phyloP scores from a whole-genome alignment of 2,888 invertebrate species.

The Parochlus steinenii region DNA sequence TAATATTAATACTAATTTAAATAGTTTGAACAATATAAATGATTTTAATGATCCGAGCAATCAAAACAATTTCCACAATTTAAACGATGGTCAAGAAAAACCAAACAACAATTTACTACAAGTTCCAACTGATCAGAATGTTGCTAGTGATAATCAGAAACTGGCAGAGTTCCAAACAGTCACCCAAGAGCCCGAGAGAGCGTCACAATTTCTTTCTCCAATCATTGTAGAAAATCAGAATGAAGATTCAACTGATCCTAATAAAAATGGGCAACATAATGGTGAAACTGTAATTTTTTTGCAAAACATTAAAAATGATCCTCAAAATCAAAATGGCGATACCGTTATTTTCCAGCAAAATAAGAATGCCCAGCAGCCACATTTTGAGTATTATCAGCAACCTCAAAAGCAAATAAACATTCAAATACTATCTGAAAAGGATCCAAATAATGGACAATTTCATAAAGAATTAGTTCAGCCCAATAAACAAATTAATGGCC shows the following conservation, averaged over 20 bases:
- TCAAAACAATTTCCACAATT: constrained; percentile 24
- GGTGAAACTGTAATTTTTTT: no score
- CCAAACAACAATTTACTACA: constrained; percentile 19
- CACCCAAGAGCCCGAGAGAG: constrained; percentile 19
- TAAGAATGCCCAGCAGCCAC: neutral
- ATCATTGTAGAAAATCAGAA: constrained; percentile 30
- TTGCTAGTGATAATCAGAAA: constrained; percentile 19
- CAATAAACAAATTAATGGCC: neutral
- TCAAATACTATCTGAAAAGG: constrained; percentile 21
- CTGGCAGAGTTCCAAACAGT: constrained; percentile 20
- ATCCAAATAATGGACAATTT: constrained; percentile 13
- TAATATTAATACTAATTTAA: constrained; percentile 45
- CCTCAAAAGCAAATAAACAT: constrained; percentile 22
- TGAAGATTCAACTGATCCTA: constrained; percentile 18
- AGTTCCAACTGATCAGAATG: constrained; percentile 23
- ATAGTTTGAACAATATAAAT: no score
- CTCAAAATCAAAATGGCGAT: no score
- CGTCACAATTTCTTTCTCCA: constrained; percentile 31
- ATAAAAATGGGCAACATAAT: constrained; percentile 28
- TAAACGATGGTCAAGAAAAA: constrained; percentile 19
- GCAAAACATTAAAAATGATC: constrained; percentile 12
- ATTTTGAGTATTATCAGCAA: constrained; percentile 4
- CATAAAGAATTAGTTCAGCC: constrained; percentile 6
- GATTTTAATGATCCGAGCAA: constrained; percentile 14
- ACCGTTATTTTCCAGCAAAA: constrained; percentile 10